A percentile compares a stretch with the other conserved stretches of the same genome.
These are phyloP conservation scores for Xenotilapia caudafasciata DNA, from an alignment of 2,113 vertebrate genomes.

Conservation along the genomic window DNA sequence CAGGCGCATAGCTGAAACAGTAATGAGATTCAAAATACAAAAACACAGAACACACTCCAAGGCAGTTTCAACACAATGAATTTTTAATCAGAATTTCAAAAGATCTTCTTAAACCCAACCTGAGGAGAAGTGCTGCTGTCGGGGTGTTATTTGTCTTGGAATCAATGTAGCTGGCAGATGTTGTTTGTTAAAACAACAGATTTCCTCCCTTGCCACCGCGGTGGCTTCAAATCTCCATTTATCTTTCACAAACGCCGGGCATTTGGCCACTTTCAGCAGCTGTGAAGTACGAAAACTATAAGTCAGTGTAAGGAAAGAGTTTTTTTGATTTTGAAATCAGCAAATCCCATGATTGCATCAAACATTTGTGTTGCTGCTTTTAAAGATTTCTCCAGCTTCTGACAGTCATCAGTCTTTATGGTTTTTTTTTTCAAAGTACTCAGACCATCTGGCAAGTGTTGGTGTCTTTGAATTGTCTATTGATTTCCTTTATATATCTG, in stretches of 20 bases:
- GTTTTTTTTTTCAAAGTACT: neutral
- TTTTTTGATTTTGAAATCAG: neutral
- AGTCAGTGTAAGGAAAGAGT: neutral
- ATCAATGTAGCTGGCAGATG: constrained; percentile 62
- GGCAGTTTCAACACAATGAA: constrained; percentile 67
- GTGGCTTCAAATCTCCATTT: constrained; percentile 30
- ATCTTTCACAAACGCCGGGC: constrained; percentile 39
- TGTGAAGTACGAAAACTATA: neutral
- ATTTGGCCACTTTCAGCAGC: constrained; percentile 34
- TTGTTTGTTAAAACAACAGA: constrained; percentile 66
- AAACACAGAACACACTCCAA: constrained; percentile 45
- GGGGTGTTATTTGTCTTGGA: constrained; percentile 62
- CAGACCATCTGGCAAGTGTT: neutral
- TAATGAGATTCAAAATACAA: constrained; percentile 57
- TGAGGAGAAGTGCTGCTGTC: constrained; percentile 55
- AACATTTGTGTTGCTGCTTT: neutral
- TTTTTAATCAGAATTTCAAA: constrained; percentile 72
- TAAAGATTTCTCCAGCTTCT: neutral
- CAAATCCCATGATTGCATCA: neutral
- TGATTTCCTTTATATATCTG: constrained; percentile 41
- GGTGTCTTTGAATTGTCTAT: constrained; percentile 26
- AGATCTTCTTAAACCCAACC: constrained; percentile 62
- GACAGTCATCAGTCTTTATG: neutral
- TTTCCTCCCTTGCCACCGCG: constrained; percentile 29
- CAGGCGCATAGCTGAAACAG: neutral